Conservation (phyloP, 2,888 invertebrate species). For the Tricholauxania praeusta region DNA sequence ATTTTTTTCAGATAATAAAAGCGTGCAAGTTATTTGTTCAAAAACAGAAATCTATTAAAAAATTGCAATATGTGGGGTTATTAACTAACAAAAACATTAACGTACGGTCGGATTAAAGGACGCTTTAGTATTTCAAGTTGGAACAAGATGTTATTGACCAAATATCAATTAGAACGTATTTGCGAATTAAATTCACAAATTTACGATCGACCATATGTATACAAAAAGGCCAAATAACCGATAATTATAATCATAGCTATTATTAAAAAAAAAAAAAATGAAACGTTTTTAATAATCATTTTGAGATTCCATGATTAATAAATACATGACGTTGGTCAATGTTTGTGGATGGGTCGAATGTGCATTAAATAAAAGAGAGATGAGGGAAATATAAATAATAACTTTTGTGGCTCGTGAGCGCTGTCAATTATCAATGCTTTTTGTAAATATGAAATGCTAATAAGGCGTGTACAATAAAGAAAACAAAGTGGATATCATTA, state of each 20-base stretch:
- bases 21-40: not conserved
- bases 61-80: not conserved
- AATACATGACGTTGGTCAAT: not conserved
- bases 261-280: not conserved
- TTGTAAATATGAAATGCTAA: too few species aligned
- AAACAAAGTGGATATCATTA: too few species aligned
- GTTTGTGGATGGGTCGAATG: too few species aligned
- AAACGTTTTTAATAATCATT: not conserved
- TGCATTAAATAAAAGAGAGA: not conserved
- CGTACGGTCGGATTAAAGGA: not conserved
- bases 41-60: constrained; percentile 1
- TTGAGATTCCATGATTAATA: not conserved
- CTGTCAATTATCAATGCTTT: too few species aligned
- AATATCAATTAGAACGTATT: constrained; percentile 55
- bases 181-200: constrained; percentile 51
- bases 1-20: not conserved
- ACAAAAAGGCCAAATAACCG: constrained; percentile 17
- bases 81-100: not conserved
- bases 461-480: too few species aligned
- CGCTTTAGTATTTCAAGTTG: not conserved
- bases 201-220: constrained; percentile 16
- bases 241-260: not conserved
- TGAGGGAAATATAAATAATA: not conserved
- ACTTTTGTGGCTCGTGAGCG: too few species aligned
- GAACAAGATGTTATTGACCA: constrained; percentile 12